Evolutionary conservation across 2,888 invertebrate genomes (phyloP).

Genomic region (Drosophila paranaensis): DNA sequence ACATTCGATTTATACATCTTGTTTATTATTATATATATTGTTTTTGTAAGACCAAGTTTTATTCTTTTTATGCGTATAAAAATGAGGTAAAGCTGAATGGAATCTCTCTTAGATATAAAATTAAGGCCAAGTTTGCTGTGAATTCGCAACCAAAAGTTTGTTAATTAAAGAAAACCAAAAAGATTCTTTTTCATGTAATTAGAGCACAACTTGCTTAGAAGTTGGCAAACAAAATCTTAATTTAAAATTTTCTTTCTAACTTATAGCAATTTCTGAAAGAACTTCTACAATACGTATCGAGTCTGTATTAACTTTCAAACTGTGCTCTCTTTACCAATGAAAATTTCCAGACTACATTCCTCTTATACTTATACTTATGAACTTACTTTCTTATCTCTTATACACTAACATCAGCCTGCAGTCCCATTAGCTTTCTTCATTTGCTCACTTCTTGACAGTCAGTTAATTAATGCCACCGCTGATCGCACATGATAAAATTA

Average conservation of each 20-base stretch:
- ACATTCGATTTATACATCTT: too few relatives aligned
- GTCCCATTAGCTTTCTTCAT: background rate
- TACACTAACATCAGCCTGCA: background rate
- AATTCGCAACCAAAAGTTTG: background rate
- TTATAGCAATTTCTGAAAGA: background rate
- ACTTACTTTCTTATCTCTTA: background rate
- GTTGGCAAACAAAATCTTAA: background rate
- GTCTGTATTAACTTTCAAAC: too few relatives aligned
- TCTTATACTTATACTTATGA: background rate
- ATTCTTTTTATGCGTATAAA: too few relatives aligned
- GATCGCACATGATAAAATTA: constrained; percentile 48
- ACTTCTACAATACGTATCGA: too few relatives aligned
- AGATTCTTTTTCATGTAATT: background rate
- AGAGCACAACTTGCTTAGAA: too few relatives aligned
- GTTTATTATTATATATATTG: too few relatives aligned
- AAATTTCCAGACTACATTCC: background rate
- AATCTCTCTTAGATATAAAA: background rate
- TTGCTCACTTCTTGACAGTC: background rate
- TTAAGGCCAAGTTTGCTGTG: background rate
- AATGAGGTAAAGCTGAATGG: background rate
- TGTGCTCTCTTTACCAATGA: too few relatives aligned
- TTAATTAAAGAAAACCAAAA: background rate
- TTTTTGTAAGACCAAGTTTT: too few relatives aligned
- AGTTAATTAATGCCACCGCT: constrained; percentile 10
- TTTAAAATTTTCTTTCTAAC: background rate